Conservation (phyloP, 2,888 invertebrate genomes). For the Schizaphis graminum region DNA sequence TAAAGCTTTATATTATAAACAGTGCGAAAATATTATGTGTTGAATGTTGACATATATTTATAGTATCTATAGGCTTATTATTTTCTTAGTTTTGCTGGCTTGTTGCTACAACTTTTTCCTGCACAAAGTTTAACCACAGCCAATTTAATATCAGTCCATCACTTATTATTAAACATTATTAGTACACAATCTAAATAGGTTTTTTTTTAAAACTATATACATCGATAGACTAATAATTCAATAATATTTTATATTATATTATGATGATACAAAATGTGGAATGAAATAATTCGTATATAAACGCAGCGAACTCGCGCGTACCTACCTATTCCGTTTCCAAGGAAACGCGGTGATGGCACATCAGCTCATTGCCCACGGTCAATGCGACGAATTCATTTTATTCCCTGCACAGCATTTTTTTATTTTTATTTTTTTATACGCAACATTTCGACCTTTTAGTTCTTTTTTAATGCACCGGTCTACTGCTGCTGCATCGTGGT, state of each 20-base stretch:
- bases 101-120: not conserved
- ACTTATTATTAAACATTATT: not conserved
- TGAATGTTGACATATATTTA: too few species aligned
- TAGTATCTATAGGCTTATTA: not conserved
- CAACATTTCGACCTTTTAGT: not conserved
- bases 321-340: conserved; percentile 13
- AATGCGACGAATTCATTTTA: conserved; percentile 38
- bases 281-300: conserved; percentile 24
- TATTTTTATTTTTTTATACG: not conserved
- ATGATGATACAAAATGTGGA: not conserved
- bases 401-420: not conserved
- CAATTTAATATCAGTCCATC: not conserved
- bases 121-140: not conserved
- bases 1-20: too few species aligned
- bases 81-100: not conserved
- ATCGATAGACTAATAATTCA: not conserved
- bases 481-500: not conserved
- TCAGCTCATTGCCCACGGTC: conserved; percentile 32
- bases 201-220: not conserved
- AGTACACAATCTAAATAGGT: not conserved
- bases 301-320: not conserved
- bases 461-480: not conserved
- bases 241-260: not conserved
- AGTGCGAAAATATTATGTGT: not conserved
- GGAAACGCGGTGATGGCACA: conserved; percentile 20